Conservation (phyloP, 2,888 invertebrate species). For the Gnatocerus cornutus region DNA sequence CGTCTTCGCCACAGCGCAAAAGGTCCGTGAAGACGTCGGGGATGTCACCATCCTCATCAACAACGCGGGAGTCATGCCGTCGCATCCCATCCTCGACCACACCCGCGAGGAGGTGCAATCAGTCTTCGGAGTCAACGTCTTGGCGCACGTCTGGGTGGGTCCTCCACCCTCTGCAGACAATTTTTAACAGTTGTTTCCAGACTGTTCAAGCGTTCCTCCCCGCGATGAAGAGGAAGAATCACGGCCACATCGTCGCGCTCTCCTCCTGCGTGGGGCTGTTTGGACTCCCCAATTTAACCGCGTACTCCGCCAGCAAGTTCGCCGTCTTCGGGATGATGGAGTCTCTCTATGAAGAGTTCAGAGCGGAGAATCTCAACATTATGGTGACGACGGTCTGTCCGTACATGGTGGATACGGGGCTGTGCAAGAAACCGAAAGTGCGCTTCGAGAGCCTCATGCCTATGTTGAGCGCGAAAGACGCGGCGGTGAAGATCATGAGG, state of each 20-base stretch:
- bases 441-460: slow-evolving; percentile 80
- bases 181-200: too few species aligned
- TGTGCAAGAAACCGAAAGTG: slow-evolving; percentile 84
- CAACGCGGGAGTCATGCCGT: slow-evolving; percentile 92
- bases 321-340: slow-evolving; percentile 91
- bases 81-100: slow-evolving; percentile 79
- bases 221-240: slow-evolving; percentile 81
- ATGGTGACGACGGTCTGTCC: slow-evolving; percentile 89
- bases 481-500: background rate
- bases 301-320: slow-evolving; percentile 88
- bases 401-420: slow-evolving; percentile 89
- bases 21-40: slow-evolving; percentile 81
- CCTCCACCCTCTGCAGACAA: slow-evolving; percentile 70
- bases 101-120: slow-evolving; percentile 79
- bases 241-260: slow-evolving; percentile 84
- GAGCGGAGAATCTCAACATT: slow-evolving; percentile 74
- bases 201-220: slow-evolving; percentile 84
- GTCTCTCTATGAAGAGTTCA: slow-evolving; percentile 85
- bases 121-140: slow-evolving; percentile 83
- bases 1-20: slow-evolving; percentile 78
- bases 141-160: slow-evolving; percentile 85
- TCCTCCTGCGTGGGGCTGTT: slow-evolving; percentile 86
- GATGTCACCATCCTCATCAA: slow-evolving; percentile 86
- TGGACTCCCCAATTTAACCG: slow-evolving; percentile 83
- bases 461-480: slow-evolving; percentile 74